Evolutionary conservation across 1,140 invertebrate species (phyloP), one percentile per base, ranked within the genome.

Genomic region (Drosophila mauritiana): DNA sequence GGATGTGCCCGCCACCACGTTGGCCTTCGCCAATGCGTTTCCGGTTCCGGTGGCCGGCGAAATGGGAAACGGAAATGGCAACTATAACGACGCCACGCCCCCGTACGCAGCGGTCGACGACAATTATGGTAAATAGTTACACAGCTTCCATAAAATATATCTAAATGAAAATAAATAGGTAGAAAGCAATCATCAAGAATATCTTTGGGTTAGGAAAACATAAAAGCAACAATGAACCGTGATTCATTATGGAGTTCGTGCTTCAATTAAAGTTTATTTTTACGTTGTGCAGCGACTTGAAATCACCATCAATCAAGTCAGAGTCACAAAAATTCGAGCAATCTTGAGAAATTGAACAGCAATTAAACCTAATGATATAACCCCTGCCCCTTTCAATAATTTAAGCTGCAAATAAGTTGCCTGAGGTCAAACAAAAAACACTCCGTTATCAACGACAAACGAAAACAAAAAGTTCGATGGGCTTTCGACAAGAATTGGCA

Each of bases 21-120:
- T 91, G 64, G 79, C 86, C 15, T 91, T 91, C 62, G 78, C 83
- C 39, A 90, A 91, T 72, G 83, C 90, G 17, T 83, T 83, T 39
- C 79, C 77, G 53, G 74, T 78, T 69, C 63, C 64, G 56, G 78
- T 84, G 42, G 73, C 74, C 25, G 85, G 85, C 0, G 82, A 90
- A 51, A 84, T 70, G 64, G 68, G 51, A 67, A 45, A 68, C 64
- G 61, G 75, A 62, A 53, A 48, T 57, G 20, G 62, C 36, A 31
- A 36, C 22, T 59, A 54, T 12, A 68, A 65, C 58, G 86, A 91
- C 70, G 86, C 86, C 56, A 90, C 90, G 48, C 90, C 90, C 36
- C 90, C 90, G 3, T 91, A 91, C 69, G 90, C 86, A 6, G 90
- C 90, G 12, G 90, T 91, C 58, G 90, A 91, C 52, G 72, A 90